Conservation (phyloP, 2,797 vertebrate genomes). For the Pterois miles region DNA sequence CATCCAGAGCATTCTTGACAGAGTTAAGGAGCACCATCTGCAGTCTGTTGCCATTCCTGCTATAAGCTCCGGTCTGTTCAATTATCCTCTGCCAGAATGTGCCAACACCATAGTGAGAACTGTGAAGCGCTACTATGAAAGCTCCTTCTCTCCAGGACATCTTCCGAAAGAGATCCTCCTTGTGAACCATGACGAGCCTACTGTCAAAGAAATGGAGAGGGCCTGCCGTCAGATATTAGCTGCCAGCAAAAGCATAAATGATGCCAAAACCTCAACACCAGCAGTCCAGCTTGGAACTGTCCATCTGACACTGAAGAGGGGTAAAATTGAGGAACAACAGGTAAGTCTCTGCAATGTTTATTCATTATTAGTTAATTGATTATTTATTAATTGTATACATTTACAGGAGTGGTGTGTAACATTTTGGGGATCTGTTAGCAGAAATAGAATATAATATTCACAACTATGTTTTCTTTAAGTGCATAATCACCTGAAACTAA, state of each 20-base stretch:
- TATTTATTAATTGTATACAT: not conserved
- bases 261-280: rapidly evolving
- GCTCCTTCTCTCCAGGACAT: rapidly evolving
- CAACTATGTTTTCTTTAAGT: no score
- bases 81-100: slow-evolving; percentile 84
- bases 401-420: not conserved
- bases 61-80: slow-evolving; percentile 90
- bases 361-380: not conserved
- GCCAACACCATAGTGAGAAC: slow-evolving; percentile 80
- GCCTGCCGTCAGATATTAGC: slow-evolving; percentile 64
- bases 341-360: slow-evolving; percentile 65
- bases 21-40: not conserved
- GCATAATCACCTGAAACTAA: no score
- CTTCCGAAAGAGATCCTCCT: slow-evolving; percentile 70
- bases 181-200: slow-evolving; percentile 84
- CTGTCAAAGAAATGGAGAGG: slow-evolving; percentile 83
- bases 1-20: slow-evolving; percentile 70
- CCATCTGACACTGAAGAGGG: slow-evolving; percentile 70
- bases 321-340: slow-evolving; percentile 74
- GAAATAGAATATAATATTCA: no score
- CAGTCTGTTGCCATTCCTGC: slow-evolving; percentile 90
- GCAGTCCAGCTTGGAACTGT: slow-evolving; percentile 37
- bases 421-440: no score
- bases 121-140: slow-evolving; percentile 31
- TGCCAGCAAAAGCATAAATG: not conserved